phyloP scores from a whole-genome alignment of 2,797 vertebrate species.

The Spinibarbus caldwelli region DNA sequence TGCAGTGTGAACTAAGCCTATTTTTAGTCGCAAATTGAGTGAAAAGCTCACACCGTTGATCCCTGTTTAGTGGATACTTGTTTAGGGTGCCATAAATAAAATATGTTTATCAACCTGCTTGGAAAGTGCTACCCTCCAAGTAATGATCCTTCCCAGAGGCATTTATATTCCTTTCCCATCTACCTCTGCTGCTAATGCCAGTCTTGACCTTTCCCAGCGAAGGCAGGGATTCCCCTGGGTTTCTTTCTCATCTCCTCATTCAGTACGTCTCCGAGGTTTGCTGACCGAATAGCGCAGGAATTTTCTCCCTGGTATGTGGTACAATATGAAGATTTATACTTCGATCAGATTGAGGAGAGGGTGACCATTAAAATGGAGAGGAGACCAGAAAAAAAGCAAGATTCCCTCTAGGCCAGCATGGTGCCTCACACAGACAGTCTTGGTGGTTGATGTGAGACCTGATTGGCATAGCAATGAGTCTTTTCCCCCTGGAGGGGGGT shows the following conservation, averaged over 20 bases:
- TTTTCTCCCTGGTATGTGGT: conserved; percentile 38
- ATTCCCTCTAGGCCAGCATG: conserved; percentile 30
- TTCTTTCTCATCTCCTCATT: conserved; percentile 32
- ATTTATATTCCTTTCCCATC: conserved; percentile 38
- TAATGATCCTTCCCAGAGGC: conserved; percentile 16
- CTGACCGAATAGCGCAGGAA: conserved; percentile 38
- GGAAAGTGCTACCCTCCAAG: background rate
- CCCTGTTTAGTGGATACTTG: background rate
- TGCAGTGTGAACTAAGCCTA: too few relatives aligned
- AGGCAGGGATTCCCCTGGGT: conserved; percentile 42
- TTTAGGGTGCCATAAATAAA: conserved; percentile 29
- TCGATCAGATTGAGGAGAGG: conserved; percentile 18
- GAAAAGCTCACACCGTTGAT: background rate
- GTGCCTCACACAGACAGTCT: conserved; percentile 39
- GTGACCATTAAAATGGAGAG: conserved; percentile 32
- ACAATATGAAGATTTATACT: conserved; percentile 54
- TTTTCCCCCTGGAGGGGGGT: conserved; percentile 31
- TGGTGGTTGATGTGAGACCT: conserved; percentile 47
- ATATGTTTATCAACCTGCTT: background rate
- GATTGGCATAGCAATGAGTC: conserved; percentile 59
- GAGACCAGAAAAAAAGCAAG: conserved; percentile 23
- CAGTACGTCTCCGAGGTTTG: conserved; percentile 52
- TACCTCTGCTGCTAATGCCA: conserved; percentile 26
- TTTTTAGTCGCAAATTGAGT: background rate
- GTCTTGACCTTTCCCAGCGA: conserved; percentile 33